A percentile compares a stretch with the other conserved stretches of the same genome.
phyloP scores from a whole-genome alignment of 2,113 vertebrate species.

The Thunnus maccoyii region DNA sequence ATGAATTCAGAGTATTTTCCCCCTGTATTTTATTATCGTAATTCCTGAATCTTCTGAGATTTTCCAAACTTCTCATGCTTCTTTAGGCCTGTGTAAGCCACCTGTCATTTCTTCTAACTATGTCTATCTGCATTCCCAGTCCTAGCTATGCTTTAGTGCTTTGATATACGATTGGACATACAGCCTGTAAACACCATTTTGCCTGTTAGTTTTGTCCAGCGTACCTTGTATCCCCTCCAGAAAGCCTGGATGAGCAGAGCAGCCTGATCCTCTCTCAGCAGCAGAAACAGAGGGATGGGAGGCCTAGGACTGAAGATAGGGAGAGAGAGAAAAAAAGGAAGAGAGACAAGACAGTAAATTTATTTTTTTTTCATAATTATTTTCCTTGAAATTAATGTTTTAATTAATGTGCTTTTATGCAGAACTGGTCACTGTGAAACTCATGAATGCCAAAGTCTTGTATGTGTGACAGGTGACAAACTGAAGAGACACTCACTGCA shows the following conservation, averaged over 20 bases:
- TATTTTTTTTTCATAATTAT: too few species aligned
- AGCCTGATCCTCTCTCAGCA: conserved; percentile 88
- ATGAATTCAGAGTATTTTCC: neutral
- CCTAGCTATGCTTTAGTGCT: neutral
- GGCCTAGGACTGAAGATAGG: conserved; percentile 87
- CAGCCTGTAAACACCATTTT: neutral
- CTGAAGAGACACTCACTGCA: conserved; percentile 87
- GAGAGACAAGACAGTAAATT: neutral
- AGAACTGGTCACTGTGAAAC: neutral
- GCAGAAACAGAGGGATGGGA: conserved; percentile 87
- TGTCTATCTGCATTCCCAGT: neutral
- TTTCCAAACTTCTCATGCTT: neutral
- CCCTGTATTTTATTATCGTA: neutral
- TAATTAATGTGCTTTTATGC: neutral
- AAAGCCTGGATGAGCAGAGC: conserved; percentile 90
- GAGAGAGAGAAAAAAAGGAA: neutral
- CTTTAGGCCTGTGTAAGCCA: neutral
- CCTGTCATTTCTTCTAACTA: neutral
- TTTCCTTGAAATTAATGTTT: neutral
- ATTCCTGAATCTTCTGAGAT: neutral
- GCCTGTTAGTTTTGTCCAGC: neutral
- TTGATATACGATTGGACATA: neutral
- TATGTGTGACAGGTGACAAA: neutral
- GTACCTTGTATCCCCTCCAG: conserved; percentile 95
- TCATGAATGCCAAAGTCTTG: neutral